Percentiles rank a stretch among this genome's conserved stretches.
Evolutionary conservation across 2,113 vertebrate species (phyloP).

Genomic region (Corythaeola cristata): DNA sequence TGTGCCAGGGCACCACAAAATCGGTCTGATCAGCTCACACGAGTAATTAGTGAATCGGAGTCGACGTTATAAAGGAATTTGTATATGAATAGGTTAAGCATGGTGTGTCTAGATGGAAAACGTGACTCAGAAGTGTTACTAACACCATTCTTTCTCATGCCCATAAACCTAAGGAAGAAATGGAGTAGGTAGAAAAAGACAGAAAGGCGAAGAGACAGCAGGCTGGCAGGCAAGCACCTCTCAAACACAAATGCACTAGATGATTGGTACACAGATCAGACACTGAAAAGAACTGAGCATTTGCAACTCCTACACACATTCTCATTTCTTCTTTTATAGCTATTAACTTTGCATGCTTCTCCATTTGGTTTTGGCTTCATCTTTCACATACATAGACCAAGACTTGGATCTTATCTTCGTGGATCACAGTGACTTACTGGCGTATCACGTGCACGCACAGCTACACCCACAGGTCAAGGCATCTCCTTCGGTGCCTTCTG

Average conservation of each 20-base stretch:
- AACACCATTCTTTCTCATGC: not conserved
- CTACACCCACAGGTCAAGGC: not conserved
- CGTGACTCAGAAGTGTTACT: not conserved
- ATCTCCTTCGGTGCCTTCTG: constrained; percentile 9
- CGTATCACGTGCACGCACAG: not conserved
- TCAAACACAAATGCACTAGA: not conserved
- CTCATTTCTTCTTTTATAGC: not conserved
- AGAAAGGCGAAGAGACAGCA: constrained; percentile 5
- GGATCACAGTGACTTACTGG: not conserved
- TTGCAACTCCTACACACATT: constrained; percentile 30
- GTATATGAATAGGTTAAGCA: not conserved
- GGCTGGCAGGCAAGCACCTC: not conserved
- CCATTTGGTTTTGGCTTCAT: constrained; percentile 7
- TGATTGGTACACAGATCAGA: not conserved
- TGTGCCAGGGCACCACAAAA: not conserved
- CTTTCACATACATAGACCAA: not conserved
- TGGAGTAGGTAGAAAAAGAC: constrained; percentile 10
- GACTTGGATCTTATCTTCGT: not conserved
- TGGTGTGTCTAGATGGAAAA: not conserved
- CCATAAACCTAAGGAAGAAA: constrained; percentile 11
- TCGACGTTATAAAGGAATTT: accelerated
- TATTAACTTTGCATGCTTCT: not conserved
- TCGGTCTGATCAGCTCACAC: not conserved
- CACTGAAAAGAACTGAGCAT: not conserved
- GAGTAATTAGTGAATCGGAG: not conserved